Conservation (phyloP, 2,797 vertebrate species). For the Etheostoma nigrum region DNA sequence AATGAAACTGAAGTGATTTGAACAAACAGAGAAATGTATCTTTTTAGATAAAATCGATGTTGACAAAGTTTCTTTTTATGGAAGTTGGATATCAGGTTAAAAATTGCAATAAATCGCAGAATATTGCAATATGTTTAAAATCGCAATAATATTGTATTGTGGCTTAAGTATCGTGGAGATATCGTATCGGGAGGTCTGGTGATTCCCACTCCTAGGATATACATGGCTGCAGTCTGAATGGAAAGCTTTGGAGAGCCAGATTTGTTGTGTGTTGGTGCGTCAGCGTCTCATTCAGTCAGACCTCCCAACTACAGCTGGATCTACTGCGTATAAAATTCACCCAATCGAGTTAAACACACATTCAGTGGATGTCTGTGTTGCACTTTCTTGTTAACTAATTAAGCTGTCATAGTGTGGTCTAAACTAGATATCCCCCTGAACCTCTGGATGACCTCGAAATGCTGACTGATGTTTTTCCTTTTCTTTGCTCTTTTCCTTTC, state of each 20-base stretch:
- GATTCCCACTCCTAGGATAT: conserved; percentile 38
- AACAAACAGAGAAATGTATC: no score
- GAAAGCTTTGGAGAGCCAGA: conserved; percentile 32
- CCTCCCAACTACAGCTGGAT: conserved; percentile 50
- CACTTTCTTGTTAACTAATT: conserved; percentile 44
- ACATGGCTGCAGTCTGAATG: conserved; percentile 56
- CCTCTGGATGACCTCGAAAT: conserved; percentile 44
- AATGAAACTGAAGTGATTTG: no score
- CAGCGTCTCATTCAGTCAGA: conserved; percentile 49
- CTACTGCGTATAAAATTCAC: conserved; percentile 57
- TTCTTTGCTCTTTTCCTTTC: conserved; percentile 14
- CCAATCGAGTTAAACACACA: conserved; percentile 47
- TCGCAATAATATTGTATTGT: no score
- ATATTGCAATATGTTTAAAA: no score
- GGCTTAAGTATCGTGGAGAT: no score
- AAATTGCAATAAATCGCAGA: no score
- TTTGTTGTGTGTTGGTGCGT: conserved; percentile 21
- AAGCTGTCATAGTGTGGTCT: conserved; percentile 42
- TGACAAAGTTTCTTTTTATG: no score
- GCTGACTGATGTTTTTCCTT: conserved; percentile 41
- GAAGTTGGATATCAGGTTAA: no score
- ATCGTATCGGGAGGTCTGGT: no score
- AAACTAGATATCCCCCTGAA: conserved; percentile 44
- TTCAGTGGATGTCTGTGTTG: conserved; percentile 49
- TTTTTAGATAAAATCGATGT: no score